Evolutionary conservation across 2,888 invertebrate genomes (phyloP), one percentile per base, ranked within the genome.

Genomic region (Dendrolimus houi): DNA sequence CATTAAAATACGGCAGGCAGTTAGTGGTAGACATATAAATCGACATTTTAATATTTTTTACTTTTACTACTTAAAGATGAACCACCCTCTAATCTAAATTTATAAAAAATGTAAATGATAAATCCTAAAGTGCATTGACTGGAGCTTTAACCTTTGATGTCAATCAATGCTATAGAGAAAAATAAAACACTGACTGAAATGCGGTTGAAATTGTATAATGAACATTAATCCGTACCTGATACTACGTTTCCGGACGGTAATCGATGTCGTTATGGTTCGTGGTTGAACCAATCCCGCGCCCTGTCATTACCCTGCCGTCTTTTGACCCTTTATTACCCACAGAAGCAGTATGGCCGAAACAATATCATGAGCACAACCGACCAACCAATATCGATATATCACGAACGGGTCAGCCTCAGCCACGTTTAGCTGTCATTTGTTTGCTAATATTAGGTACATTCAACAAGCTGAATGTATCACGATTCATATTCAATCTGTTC

Each of bases 261-360:
- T 78, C 69, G 76, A 65, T 75, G 73, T 83, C 75, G 83, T 75
- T 76, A 75, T 84, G 84, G 75, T 81, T 81, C 76, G 71, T 69
- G 47, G 47, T 59, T 60, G 72, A 70, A 69, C 69, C 69, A 72
- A 74, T 80, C 72, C 71, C 68, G 64, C 69, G 74, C 76, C 77
- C 83, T 86, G 79, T 87, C 76, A 87, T 88, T 88, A 87, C 72
- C 64, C 66, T 60, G 74, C 82, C 83, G 83, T 83, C 83, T 84
- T 81, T 81, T 87, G 88, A 87, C 85, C 85, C 67, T 68, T 66
- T 72, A 79, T 83, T 76, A 71, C 64, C 60, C 55, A 29, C 29
- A 59, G 70, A 64, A 70, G 70, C 70, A 59, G 62, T 58, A 71
- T 64, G 58, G 62, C 60, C 57, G 67, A 67, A 73, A 75, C 72